Base-by-base conservation (phyloP, 92 coral and sea anemone genomes). In the Metridium senile region DNA sequence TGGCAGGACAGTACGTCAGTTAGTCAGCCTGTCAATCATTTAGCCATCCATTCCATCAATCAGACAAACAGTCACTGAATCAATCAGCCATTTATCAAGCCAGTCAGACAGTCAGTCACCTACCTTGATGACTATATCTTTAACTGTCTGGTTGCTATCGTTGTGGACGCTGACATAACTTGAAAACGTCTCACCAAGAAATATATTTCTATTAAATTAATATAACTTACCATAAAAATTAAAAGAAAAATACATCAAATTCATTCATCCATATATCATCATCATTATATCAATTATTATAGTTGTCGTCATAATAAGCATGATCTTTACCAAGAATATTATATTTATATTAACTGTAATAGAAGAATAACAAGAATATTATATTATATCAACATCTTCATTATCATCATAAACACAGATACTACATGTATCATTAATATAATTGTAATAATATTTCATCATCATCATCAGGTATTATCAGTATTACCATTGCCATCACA, bases 161-260 rank as follows among this genome's bases (percentile, higher is more conserved):
- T 94, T 94, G 74, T 94, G 97, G 63, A 94, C 98, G 82, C 97
- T 91, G 67, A 94, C 92, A 82, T 94, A 94, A 83, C 98, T 94
- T 62, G 98, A 89, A 82, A 94, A 94, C 9, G 97, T 93, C 77
- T 94, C 98, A 74, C 98, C 98, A 53, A 94, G 92, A 73, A 94
- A 94, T 6, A 94, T 94, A 68, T 94, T 94, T 51, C 98, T 94
- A 81, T 26, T 58, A 16, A 57, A 13, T 4, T 27, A 54, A 63
- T 19, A 2, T 9, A n/a, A 43, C 17, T 27, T 27, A 74, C 1
- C 26, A 59, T 0, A 22, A 19, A 18, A 59, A 20, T 11, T 23
- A 59, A 59, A 59, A 59, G 31, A 21, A 1, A n/a, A n/a, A n/a
- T n/a, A n/a, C n/a, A n/a, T n/a, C n/a, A n/a, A n/a, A n/a, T n/a